These are phyloP conservation scores for Hypomesus transpacificus DNA, from an alignment of 2,113 vertebrate species.

Conservation along the genomic window DNA sequence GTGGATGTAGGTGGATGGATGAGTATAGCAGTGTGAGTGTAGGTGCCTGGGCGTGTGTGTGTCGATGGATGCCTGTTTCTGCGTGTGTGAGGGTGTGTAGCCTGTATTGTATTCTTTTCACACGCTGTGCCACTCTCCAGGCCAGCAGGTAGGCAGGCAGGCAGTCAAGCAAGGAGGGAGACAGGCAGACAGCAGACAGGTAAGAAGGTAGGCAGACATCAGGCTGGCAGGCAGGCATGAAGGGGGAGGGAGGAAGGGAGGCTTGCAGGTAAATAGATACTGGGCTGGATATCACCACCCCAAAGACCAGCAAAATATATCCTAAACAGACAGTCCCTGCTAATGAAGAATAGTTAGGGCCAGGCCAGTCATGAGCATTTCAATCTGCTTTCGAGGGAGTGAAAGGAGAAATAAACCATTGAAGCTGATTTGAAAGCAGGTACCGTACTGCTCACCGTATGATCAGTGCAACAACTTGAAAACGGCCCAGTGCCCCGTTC, in stretches of 20 bases:
- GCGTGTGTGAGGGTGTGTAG: slow-evolving; percentile 6
- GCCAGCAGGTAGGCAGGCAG: neutral
- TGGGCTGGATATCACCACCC: slow-evolving; percentile 25
- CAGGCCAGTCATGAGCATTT: slow-evolving; percentile 16
- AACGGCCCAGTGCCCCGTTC: too few relatives aligned
- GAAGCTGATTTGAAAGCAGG: too few relatives aligned
- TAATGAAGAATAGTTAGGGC: slow-evolving; percentile 32
- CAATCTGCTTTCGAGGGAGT: neutral
- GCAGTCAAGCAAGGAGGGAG: too few relatives aligned
- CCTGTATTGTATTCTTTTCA: slow-evolving; percentile 13
- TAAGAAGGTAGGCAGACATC: slow-evolving; percentile 7
- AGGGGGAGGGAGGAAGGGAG: too few relatives aligned
- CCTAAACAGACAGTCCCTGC: slow-evolving; percentile 28
- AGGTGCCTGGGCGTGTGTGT: slow-evolving; percentile 16
- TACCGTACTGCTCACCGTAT: too few relatives aligned
- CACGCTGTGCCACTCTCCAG: neutral
- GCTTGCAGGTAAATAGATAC: slow-evolving; percentile 1
- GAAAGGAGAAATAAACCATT: too few relatives aligned
- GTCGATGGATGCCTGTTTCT: slow-evolving; percentile 18
- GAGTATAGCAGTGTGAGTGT: neutral
- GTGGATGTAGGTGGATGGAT: neutral
- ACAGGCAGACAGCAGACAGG: too few relatives aligned
- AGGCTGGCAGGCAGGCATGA: slow-evolving; percentile 25
- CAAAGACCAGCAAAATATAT: slow-evolving; percentile 54
- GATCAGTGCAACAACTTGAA: too few relatives aligned